A percentile compares a stretch with the other conserved stretches of the same genome.
Evolutionary conservation across 1,140 invertebrate genomes (phyloP).

Genomic region (Drosophila carrolli): DNA sequence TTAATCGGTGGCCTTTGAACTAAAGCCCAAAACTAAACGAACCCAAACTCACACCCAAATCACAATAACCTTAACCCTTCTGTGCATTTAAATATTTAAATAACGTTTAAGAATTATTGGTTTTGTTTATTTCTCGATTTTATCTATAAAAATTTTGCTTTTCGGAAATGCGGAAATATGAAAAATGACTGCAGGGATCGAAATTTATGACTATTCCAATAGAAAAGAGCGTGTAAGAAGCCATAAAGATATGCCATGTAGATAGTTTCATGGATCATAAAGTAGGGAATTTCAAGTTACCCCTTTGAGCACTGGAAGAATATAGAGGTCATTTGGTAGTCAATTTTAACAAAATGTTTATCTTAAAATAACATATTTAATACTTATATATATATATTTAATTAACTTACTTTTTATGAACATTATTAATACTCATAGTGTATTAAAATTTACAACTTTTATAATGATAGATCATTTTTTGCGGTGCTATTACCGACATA

Average conservation of each 20-base stretch:
- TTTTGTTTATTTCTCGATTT: not conserved
- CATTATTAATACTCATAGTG: too few relatives aligned
- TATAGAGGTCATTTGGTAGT: too few relatives aligned
- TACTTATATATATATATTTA: too few relatives aligned
- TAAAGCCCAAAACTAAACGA: not conserved
- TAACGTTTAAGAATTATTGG: not conserved
- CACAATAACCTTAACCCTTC: constrained; percentile 13
- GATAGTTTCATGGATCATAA: constrained; percentile 8
- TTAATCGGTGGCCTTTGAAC: constrained; percentile 15
- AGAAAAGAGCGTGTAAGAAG: not conserved
- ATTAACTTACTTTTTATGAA: too few relatives aligned
- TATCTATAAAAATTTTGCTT: too few relatives aligned
- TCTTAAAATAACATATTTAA: too few relatives aligned
- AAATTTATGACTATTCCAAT: constrained; percentile 5
- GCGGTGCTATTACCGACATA: not conserved
- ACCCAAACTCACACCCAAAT: constrained; percentile 10
- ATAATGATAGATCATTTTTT: too few relatives aligned
- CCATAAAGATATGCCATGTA: constrained; percentile 6
- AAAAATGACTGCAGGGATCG: not conserved
- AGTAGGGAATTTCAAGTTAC: not conserved
- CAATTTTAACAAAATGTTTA: too few relatives aligned
- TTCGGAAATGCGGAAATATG: not conserved
- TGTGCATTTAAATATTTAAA: constrained; percentile 1
- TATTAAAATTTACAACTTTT: too few relatives aligned
- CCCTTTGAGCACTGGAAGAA: not conserved